Evolutionary conservation across 2,113 vertebrate species (phyloP).

Genomic region (Onychostoma macrolepis): DNA sequence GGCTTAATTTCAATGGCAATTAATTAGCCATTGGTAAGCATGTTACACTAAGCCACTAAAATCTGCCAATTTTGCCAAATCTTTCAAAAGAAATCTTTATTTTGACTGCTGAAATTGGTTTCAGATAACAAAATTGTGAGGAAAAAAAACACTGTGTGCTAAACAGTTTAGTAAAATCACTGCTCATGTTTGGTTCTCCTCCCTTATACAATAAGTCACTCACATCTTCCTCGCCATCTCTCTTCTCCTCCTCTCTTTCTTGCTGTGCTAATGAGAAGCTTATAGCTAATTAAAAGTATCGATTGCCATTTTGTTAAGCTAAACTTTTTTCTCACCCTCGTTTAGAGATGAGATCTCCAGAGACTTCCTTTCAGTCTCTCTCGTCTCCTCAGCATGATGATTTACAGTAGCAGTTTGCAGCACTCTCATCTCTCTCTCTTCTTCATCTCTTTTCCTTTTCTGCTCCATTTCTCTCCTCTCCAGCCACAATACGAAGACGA

Average conservation of each 20-base stretch:
- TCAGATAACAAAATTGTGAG: background rate
- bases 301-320: slow-evolving; percentile 87
- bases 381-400: slow-evolving; percentile 52
- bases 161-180: background rate
- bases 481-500: slow-evolving; percentile 99
- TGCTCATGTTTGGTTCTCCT: background rate
- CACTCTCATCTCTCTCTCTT: slow-evolving; percentile 4
- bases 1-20: no score
- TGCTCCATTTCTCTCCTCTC: slow-evolving; percentile 47
- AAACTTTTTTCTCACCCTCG: slow-evolving; percentile 66
- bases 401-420: slow-evolving; percentile 34
- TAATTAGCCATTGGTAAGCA: background rate
- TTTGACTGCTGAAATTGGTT: background rate
- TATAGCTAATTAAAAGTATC: slow-evolving; percentile 95
- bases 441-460: slow-evolving; percentile 54
- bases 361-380: slow-evolving; percentile 8
- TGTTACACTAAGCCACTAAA: background rate
- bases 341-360: slow-evolving; percentile 43
- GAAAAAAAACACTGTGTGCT: no score
- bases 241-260: slow-evolving; percentile 26
- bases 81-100: background rate
- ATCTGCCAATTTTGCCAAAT: background rate
- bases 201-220: background rate
- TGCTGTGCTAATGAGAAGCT: slow-evolving; percentile 84
- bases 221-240: slow-evolving; percentile 17